Evolutionary conservation across 2,797 vertebrate genomes (phyloP).

Genomic region (Botia almorhae): DNA sequence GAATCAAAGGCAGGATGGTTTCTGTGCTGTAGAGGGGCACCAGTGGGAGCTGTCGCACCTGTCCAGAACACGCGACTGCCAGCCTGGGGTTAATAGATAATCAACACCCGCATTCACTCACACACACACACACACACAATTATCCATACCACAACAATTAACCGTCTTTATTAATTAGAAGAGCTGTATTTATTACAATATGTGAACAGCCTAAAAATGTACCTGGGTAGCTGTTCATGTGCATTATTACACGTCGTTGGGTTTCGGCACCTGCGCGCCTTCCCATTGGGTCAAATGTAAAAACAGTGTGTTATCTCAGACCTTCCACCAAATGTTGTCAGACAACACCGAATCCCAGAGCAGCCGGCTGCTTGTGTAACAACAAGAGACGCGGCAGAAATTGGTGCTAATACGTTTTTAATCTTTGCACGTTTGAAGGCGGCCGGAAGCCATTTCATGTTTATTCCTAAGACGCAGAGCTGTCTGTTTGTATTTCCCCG

Average conservation of each 20-base stretch:
- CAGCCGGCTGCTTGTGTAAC: constrained; percentile 37
- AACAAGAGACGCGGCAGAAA: constrained; percentile 35
- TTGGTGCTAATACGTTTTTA: constrained; percentile 55
- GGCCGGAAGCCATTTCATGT: constrained; percentile 37
- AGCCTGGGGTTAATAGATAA: constrained; percentile 64
- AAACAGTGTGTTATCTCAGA: constrained; percentile 23
- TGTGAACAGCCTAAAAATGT: constrained; percentile 9
- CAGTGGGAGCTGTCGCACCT: constrained; percentile 48
- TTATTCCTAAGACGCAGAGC: constrained; percentile 42
- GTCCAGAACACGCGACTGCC: constrained; percentile 41
- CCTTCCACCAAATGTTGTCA: constrained; percentile 26
- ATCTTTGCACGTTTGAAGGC: constrained; percentile 31
- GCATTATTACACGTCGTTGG: constrained; percentile 1
- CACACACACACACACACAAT: constrained; percentile 65
- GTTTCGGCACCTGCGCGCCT: constrained; percentile 19
- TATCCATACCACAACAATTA: constrained; percentile 72
- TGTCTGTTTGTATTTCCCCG: constrained; percentile 67
- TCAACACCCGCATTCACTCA: constrained; percentile 63
- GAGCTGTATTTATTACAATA: constrained; percentile 57
- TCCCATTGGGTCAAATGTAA: constrained; percentile 31
- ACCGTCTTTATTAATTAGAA: constrained; percentile 69
- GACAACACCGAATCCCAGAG: constrained; percentile 42
- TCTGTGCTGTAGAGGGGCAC: constrained; percentile 35
- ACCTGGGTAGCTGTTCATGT: background rate
- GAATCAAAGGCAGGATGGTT: constrained; percentile 52